These are phyloP conservation scores for Phallusia fumigata DNA, from an alignment of 23 tunicate genomes.

Conservation along the genomic window DNA sequence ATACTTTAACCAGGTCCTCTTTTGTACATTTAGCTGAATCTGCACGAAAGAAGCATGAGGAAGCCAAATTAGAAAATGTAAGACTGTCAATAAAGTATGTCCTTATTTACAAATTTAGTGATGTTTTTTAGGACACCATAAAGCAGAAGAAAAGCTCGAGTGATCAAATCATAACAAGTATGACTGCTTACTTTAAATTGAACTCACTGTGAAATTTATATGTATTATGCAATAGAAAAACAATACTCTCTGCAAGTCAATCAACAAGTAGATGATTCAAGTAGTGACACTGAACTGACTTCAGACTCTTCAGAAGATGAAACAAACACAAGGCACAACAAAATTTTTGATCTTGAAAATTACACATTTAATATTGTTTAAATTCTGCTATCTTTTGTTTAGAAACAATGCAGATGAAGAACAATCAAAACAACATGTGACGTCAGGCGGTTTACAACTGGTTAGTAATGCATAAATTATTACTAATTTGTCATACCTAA, in stretches of 20 bases:
- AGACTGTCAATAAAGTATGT: no score
- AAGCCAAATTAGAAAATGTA: no score
- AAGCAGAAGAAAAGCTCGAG: no score
- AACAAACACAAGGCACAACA: constrained; percentile 1
- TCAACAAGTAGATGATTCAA: not conserved
- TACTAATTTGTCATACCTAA: not conserved
- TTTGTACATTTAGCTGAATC: constrained; percentile 6
- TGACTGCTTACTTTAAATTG: no score
- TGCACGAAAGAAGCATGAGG: constrained; percentile 11
- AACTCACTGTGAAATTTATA: no score
- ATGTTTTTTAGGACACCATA: no score
- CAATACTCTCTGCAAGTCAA: not conserved
- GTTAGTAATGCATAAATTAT: not conserved
- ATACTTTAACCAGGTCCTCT: not conserved
- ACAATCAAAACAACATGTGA: not conserved
- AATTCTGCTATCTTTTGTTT: not conserved
- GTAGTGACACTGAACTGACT: constrained; percentile 15
- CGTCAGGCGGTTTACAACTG: not conserved
- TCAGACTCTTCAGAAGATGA: constrained; percentile 13
- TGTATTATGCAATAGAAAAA: not conserved
- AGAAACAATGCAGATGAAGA: not conserved
- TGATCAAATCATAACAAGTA: no score
- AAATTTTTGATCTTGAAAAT: not conserved
- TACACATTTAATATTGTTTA: not conserved
- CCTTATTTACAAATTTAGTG: no score